Evolutionary conservation across 2,888 invertebrate species (phyloP).

Genomic region (Galeruca laticollis): DNA sequence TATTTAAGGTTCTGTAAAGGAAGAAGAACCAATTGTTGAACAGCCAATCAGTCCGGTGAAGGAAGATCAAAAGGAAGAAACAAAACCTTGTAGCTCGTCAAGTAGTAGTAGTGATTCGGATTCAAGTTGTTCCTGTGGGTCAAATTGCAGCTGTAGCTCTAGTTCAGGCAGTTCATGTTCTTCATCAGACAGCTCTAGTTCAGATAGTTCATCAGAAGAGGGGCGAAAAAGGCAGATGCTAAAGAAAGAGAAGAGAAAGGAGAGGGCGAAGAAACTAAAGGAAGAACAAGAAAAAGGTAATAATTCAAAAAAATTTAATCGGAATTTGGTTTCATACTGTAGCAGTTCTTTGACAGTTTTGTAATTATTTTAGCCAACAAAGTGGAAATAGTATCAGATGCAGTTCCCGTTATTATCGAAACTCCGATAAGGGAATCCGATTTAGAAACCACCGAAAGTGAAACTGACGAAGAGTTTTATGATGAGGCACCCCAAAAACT

Average conservation of each 20-base stretch:
- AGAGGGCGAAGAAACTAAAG: conserved; percentile 58
- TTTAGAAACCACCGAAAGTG: conserved; percentile 86
- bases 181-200: conserved; percentile 69
- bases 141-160: conserved; percentile 86
- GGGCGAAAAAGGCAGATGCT: conserved; percentile 66
- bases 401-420: conserved; percentile 62
- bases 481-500: conserved; percentile 84
- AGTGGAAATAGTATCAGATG: conserved; percentile 68
- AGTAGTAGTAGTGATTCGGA: conserved; percentile 83
- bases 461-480: conserved; percentile 90
- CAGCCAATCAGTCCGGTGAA: conserved; percentile 16
- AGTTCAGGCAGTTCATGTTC: conserved; percentile 70
- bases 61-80: conserved; percentile 59
- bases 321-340: conserved; percentile 55
- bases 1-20: conserved; percentile 17
- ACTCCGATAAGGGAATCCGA: conserved; percentile 83
- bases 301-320: conserved; percentile 35
- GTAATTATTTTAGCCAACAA: conserved; percentile 46
- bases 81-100: conserved; percentile 73
- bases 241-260: conserved; percentile 65
- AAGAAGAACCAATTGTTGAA: conserved; percentile 38
- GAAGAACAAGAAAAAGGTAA: conserved; percentile 63
- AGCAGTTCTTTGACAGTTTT: background rate
- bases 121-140: conserved; percentile 84
- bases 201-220: conserved; percentile 74